These are phyloP conservation scores for Drosophila ficusphila DNA, from an alignment of 1,140 invertebrate species.

Conservation along the genomic window DNA sequence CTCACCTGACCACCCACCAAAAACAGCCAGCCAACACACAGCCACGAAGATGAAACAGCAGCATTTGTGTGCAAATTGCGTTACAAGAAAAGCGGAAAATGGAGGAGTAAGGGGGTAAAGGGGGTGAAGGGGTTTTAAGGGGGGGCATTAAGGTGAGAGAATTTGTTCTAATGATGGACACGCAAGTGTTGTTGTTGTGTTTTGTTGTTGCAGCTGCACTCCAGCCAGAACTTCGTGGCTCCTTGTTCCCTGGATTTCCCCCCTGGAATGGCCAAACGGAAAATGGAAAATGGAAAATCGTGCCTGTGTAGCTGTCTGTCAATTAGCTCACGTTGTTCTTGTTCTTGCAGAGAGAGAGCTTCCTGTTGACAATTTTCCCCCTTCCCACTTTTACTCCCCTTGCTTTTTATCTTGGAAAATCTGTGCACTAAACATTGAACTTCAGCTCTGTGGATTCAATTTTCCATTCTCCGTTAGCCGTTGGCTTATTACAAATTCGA, in stretches of 20 bases:
- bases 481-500: slow-evolving; percentile 60
- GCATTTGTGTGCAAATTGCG: slow-evolving; percentile 81
- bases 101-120: neutral
- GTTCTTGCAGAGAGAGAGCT: slow-evolving; percentile 26
- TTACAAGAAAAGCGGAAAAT: slow-evolving; percentile 66
- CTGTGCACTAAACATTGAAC: slow-evolving; percentile 39
- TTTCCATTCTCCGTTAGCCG: slow-evolving; percentile 51
- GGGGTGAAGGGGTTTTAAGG: neutral
- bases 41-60: slow-evolving; percentile 75
- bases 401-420: no score
- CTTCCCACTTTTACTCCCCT: neutral
- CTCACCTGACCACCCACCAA: slow-evolving; percentile 82
- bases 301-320: slow-evolving; percentile 70
- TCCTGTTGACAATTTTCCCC: slow-evolving; percentile 30
- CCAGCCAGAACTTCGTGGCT: slow-evolving; percentile 24
- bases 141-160: slow-evolving; percentile 63
- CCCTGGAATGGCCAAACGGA: slow-evolving; percentile 21
- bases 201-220: slow-evolving; percentile 32
- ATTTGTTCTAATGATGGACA: slow-evolving; percentile 83
- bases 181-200: slow-evolving; percentile 73
- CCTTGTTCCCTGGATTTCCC: slow-evolving; percentile 47
- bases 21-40: slow-evolving; percentile 46
- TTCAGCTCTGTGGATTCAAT: slow-evolving; percentile 48
- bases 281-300: slow-evolving; percentile 51
- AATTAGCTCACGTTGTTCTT: slow-evolving; percentile 73